Conservation (phyloP, 2,797 vertebrate species). For the Rhadinocentrus ornatus region DNA sequence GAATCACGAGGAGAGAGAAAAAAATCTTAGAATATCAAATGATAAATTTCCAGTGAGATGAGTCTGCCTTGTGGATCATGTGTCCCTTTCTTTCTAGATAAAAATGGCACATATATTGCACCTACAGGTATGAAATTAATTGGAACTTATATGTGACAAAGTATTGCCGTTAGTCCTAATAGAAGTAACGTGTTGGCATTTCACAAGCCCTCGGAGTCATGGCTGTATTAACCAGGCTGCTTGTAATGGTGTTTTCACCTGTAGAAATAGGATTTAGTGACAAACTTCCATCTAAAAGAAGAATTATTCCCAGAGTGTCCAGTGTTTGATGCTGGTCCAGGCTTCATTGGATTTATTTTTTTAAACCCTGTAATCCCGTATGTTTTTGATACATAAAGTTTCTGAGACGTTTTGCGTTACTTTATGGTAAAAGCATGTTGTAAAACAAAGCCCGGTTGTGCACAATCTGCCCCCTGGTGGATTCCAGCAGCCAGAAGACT, state of each 20-base stretch:
- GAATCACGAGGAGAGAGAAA: slow-evolving; percentile 4
- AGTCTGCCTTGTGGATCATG: too few relatives aligned
- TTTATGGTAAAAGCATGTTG: too few relatives aligned
- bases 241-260: neutral
- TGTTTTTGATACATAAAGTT: too few relatives aligned
- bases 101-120: neutral
- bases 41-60: neutral
- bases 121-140: neutral
- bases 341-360: slow-evolving; percentile 17
- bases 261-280: neutral
- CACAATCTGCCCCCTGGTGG: too few relatives aligned
- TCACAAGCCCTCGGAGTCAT: neutral
- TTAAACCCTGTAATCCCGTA: too few relatives aligned
- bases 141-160: neutral
- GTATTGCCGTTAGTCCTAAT: neutral
- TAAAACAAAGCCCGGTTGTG: too few relatives aligned
- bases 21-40: neutral
- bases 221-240: neutral
- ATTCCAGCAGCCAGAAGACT: too few relatives aligned
- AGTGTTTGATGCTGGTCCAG: neutral
- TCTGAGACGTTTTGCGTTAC: too few relatives aligned
- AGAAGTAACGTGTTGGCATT: neutral
- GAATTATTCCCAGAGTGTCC: neutral
- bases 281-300: slow-evolving; percentile 2
- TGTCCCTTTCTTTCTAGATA: too few relatives aligned